phyloP scores from a whole-genome alignment of 2,797 vertebrate species.

The Ctenopoma kingsleyae region DNA sequence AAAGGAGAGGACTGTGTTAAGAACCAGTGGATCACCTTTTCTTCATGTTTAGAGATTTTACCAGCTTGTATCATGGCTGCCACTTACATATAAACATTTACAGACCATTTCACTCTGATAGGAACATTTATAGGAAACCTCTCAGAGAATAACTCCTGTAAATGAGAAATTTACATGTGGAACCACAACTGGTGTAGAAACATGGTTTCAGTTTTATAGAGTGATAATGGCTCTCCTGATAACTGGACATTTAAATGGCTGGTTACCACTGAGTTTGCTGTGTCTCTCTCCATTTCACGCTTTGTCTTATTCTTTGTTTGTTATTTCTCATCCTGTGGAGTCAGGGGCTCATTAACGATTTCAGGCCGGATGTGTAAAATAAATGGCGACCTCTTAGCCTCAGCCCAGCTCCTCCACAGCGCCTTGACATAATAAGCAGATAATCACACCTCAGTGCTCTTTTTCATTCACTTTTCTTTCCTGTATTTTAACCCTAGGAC shows the following conservation, averaged over 20 bases:
- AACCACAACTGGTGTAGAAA: conserved; percentile 15
- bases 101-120: conserved; percentile 34
- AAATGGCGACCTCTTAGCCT: conserved; percentile 70
- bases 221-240: conserved; percentile 54
- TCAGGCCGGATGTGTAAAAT: conserved; percentile 62
- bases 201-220: conserved; percentile 35
- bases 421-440: conserved; percentile 79
- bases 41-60: conserved; percentile 1
- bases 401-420: conserved; percentile 60
- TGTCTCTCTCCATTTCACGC: conserved; percentile 36
- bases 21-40: background rate
- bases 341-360: conserved; percentile 68
- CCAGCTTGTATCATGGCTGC: conserved; percentile 6
- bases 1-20: no score
- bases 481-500: conserved; percentile 64
- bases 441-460: conserved; percentile 67
- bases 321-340: conserved; percentile 33
- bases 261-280: conserved; percentile 35
- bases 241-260: conserved; percentile 48
- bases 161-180: conserved; percentile 13
- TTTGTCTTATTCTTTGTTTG: conserved; percentile 42
- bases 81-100: conserved; percentile 27
- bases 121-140: conserved; percentile 46
- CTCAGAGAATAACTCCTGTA: conserved; percentile 32
- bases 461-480: conserved; percentile 57